phyloP scores from a whole-genome alignment of 2,797 vertebrate species.

The Aphelocoma californica region DNA sequence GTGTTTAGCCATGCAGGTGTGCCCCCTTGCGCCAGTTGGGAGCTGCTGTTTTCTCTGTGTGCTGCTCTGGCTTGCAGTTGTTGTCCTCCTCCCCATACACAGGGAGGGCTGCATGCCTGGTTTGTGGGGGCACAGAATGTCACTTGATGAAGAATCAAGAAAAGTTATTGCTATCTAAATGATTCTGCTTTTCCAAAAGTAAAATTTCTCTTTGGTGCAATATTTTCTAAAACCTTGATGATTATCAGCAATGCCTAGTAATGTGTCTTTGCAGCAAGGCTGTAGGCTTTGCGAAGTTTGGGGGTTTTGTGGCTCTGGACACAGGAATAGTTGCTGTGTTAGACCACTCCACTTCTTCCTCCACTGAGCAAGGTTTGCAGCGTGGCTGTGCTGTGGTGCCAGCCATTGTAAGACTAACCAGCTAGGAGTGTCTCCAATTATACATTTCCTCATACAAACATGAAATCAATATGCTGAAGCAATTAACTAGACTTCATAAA shows the following conservation, averaged over 20 bases:
- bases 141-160: background rate
- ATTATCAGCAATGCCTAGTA: background rate
- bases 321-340: background rate
- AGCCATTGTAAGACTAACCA: background rate
- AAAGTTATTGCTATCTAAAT: background rate
- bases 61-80: background rate
- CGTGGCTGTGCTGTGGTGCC: background rate
- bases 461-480: constrained; percentile 28
- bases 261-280: background rate
- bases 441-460: constrained; percentile 13
- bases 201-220: background rate
- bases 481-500: constrained; percentile 43
- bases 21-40: background rate
- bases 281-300: background rate
- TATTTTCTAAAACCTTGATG: background rate
- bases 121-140: background rate
- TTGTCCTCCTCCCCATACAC: background rate
- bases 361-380: background rate
- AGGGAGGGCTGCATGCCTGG: accelerated
- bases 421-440: background rate
- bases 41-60: background rate
- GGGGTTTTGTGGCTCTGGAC: background rate
- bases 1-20: background rate
- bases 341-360: background rate
- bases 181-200: background rate